Evolutionary conservation across 2,888 invertebrate species (phyloP).

Genomic region (Synergus laeviventris): DNA sequence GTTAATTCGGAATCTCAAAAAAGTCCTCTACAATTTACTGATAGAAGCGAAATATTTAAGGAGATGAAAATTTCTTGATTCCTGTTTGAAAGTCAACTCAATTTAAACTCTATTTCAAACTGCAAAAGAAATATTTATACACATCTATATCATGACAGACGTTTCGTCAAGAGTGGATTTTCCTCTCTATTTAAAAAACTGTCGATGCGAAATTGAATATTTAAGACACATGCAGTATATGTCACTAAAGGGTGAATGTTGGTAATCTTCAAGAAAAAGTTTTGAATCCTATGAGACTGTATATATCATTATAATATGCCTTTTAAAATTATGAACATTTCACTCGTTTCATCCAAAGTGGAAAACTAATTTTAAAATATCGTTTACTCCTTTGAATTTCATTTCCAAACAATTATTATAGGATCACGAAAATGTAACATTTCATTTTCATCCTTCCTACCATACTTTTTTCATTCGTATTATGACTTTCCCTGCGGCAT

Average conservation of each 20-base stretch:
- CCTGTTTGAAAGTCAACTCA: conserved; percentile 27
- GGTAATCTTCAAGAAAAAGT: background rate
- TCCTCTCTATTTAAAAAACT: background rate
- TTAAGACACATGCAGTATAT: background rate
- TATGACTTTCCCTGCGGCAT: background rate
- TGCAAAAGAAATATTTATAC: background rate
- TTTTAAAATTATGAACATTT: no score
- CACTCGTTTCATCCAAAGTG: no score
- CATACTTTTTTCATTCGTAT: background rate
- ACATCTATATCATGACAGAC: background rate
- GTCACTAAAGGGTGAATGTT: background rate
- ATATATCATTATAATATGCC: no score
- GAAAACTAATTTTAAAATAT: no score
- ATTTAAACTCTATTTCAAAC: conserved; percentile 22
- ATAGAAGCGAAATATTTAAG: background rate
- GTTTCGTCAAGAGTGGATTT: background rate
- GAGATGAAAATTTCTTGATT: conserved; percentile 9
- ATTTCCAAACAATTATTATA: background rate
- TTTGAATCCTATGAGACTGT: no score
- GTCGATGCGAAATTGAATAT: conserved; percentile 20
- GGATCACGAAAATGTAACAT: background rate
- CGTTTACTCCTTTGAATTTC: background rate
- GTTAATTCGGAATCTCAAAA: conserved; percentile 1
- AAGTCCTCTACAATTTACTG: background rate
- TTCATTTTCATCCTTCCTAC: background rate